Percentiles rank a stretch among this genome's conserved stretches.
Evolutionary conservation across 1,140 invertebrate species (phyloP).

Genomic region (Platorchestia sp.): DNA sequence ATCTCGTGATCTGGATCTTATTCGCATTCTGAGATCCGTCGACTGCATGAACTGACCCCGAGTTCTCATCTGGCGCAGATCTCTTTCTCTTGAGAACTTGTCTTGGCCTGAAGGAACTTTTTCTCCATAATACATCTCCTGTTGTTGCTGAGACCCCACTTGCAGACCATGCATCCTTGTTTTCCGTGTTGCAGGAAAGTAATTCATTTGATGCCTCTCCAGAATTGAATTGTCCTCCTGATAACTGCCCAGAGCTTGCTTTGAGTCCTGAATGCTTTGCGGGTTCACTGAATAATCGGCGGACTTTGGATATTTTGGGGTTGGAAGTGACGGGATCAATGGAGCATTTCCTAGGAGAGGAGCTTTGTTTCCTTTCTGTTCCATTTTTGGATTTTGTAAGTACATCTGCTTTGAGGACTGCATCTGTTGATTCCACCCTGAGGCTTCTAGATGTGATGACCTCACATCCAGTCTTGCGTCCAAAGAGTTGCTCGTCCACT

Average conservation of each 20-base stretch:
- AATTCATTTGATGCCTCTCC: neutral
- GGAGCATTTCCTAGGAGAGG: conserved; percentile 20
- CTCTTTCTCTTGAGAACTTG: conserved; percentile 3
- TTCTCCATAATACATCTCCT: conserved; percentile 1
- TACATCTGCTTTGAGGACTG: neutral
- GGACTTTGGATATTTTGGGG: conserved; percentile 32
- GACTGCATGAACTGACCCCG: neutral
- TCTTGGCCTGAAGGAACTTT: neutral
- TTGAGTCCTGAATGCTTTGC: neutral
- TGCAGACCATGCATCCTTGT: neutral
- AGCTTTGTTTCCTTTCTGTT: neutral
- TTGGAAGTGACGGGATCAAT: neutral
- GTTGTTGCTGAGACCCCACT: neutral
- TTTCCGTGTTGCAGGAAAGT: neutral
- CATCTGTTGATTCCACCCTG: neutral
- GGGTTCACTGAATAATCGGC: conserved; percentile 9
- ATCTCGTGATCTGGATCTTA: conserved; percentile 1
- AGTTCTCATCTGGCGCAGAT: conserved; percentile 7
- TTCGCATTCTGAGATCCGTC: neutral
- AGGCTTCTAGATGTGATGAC: neutral
- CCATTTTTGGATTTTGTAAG: neutral
- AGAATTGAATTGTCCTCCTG: neutral
- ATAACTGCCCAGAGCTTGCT: neutral
- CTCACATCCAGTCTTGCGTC: neutral
- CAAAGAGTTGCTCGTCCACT: neutral